Percentiles rank a stretch among this genome's conserved stretches.
Evolutionary conservation across 2,113 vertebrate genomes (phyloP).

Genomic region (Lutjanus erythropterus): DNA sequence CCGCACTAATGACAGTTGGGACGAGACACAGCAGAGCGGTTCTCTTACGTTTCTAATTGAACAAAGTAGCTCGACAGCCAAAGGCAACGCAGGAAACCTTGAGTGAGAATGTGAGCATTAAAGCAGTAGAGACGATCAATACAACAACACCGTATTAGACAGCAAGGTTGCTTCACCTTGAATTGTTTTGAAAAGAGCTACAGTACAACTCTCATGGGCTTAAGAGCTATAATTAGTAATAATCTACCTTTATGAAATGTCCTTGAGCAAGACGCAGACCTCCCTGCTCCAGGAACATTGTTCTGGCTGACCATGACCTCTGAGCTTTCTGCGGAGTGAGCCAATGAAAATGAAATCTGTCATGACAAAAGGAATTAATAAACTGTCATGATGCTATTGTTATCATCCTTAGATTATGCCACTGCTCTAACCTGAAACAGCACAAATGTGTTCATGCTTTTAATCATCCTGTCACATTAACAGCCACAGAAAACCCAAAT

Average conservation of each 20-base stretch:
- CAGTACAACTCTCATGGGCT: neutral
- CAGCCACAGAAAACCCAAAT: neutral
- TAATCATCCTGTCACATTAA: neutral
- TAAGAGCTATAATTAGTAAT: neutral
- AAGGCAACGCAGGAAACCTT: neutral
- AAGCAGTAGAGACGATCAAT: neutral
- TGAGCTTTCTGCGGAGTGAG: neutral
- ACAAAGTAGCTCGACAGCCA: neutral
- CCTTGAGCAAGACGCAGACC: slow-evolving; percentile 17
- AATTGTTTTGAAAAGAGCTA: neutral
- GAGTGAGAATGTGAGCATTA: neutral
- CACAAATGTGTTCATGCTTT: neutral
- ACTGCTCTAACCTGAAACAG: neutral
- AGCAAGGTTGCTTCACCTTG: slow-evolving; percentile 16
- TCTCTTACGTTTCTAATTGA: neutral
- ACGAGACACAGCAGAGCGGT: slow-evolving; percentile 6
- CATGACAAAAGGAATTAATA: slow-evolving; percentile 1
- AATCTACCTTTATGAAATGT: slow-evolving; percentile 26
- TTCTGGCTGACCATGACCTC: slow-evolving; percentile 19
- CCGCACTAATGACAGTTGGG: neutral
- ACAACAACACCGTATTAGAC: neutral
- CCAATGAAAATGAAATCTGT: slow-evolving; percentile 22
- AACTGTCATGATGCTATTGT: neutral
- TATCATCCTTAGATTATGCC: neutral
- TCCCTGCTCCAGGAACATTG: slow-evolving; percentile 1